Evolutionary conservation across 2,113 vertebrate species (phyloP).

Genomic region (Gadus macrocephalus): DNA sequence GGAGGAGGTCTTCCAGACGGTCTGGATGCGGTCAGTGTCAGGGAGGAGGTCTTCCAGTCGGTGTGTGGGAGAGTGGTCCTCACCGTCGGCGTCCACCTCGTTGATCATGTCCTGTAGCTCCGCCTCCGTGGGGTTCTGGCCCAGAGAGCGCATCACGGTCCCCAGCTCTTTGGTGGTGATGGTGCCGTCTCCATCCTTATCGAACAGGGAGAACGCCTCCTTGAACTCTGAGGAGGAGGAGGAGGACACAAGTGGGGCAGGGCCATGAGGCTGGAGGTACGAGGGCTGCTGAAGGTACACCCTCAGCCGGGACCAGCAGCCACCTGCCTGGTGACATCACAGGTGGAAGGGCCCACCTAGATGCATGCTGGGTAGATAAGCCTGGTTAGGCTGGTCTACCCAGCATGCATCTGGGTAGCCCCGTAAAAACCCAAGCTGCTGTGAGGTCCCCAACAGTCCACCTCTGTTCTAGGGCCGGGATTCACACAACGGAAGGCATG

Average conservation of each 20-base stretch:
- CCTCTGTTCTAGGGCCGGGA: no score
- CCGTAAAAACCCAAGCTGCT: no score
- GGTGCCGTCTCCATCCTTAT: conserved; percentile 89
- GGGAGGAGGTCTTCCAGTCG: no score
- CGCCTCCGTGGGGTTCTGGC: conserved; percentile 88
- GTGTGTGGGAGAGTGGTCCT: conserved; percentile 21
- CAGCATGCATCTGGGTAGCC: no score
- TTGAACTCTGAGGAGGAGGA: conserved; percentile 81
- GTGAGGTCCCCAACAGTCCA: no score
- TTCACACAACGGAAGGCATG: no score
- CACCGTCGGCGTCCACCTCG: conserved; percentile 88
- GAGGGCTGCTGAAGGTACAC: background rate
- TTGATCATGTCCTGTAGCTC: conserved; percentile 94
- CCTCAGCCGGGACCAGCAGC: no score
- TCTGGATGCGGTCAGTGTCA: no score
- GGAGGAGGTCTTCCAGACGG: no score
- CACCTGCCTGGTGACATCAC: background rate
- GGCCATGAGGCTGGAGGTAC: background rate
- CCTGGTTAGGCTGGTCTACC: background rate
- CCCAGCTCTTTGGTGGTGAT: conserved; percentile 90
- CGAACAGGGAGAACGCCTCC: conserved; percentile 89
- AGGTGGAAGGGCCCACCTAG: background rate
- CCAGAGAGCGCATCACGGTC: conserved; percentile 88
- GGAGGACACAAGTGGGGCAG: conserved; percentile 22
- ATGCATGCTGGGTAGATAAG: background rate